Conservation (phyloP, 1,140 invertebrate genomes). For the Marisa cornuarietis region DNA sequence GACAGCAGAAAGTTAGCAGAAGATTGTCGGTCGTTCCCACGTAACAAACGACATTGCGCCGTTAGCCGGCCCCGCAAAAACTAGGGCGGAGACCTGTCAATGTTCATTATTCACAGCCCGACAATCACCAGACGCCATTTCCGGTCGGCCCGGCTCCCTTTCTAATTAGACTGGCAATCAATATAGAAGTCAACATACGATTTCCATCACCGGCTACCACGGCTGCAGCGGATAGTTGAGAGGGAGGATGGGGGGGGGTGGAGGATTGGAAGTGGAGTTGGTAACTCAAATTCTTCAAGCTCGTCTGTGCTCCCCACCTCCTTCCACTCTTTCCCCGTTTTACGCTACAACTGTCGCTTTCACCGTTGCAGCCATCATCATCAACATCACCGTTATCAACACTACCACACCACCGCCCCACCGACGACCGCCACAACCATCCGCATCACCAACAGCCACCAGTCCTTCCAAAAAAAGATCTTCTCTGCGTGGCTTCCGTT, state of each 20-base stretch:
- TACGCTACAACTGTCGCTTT: too few species aligned
- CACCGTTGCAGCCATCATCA: too few species aligned
- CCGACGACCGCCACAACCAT: too few species aligned
- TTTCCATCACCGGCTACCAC: not conserved
- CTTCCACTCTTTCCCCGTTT: too few species aligned
- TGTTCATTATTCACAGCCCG: slow-evolving; percentile 9
- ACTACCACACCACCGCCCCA: too few species aligned
- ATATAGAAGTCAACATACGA: slow-evolving; percentile 10
- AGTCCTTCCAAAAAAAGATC: too few species aligned
- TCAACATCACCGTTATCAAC: too few species aligned
- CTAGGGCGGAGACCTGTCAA: slow-evolving; percentile 10
- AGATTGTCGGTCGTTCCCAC: slow-evolving; percentile 1
- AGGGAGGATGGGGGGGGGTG: not conserved
- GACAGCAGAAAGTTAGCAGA: not conserved
- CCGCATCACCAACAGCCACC: too few species aligned
- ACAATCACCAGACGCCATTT: slow-evolving; percentile 6
- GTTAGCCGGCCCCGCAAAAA: slow-evolving; percentile 1
- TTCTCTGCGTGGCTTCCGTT: too few species aligned
- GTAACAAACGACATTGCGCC: slow-evolving; percentile 1
- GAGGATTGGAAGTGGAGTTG: not conserved
- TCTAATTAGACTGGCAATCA: slow-evolving; percentile 11
- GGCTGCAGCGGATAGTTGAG: not conserved
- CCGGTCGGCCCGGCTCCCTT: slow-evolving; percentile 3
- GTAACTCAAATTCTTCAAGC: not conserved
- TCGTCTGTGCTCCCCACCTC: too few species aligned